phyloP scores from a whole-genome alignment of 2,797 vertebrate species.

The Gymnodraco acuticeps region DNA sequence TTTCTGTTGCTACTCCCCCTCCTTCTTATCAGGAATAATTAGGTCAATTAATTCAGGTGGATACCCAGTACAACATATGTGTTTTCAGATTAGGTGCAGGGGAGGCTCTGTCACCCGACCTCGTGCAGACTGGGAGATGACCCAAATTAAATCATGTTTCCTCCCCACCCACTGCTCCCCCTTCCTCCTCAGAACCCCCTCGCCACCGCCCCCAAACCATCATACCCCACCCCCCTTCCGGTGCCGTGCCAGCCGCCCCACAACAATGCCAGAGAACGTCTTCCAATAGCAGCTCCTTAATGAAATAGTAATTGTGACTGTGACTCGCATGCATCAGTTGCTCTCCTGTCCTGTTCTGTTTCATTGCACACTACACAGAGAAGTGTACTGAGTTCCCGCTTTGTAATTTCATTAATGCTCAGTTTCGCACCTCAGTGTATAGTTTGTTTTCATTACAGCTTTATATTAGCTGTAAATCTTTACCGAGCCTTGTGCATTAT shows the following conservation, averaged over 20 bases:
- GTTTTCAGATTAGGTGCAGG: slow-evolving; percentile 78
- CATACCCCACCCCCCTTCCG: slow-evolving; percentile 50
- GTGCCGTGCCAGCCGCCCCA: slow-evolving; percentile 67
- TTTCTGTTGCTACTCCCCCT: slow-evolving; percentile 28
- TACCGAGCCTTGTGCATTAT: slow-evolving; percentile 25
- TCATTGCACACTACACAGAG: slow-evolving; percentile 59
- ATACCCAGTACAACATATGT: slow-evolving; percentile 81
- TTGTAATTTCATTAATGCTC: slow-evolving; percentile 74
- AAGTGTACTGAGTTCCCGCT: slow-evolving; percentile 56
- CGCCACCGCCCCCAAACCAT: slow-evolving; percentile 28
- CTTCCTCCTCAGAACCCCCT: slow-evolving; percentile 45
- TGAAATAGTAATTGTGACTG: slow-evolving; percentile 86
- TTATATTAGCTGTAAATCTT: slow-evolving; percentile 61
- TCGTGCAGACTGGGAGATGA: slow-evolving; percentile 81
- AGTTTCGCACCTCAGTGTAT: slow-evolving; percentile 60
- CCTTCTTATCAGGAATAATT: slow-evolving; percentile 80
- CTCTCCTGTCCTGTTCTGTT: slow-evolving; percentile 72
- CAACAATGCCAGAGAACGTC: slow-evolving; percentile 70
- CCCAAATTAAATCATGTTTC: slow-evolving; percentile 83
- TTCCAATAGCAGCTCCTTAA: slow-evolving; percentile 81
- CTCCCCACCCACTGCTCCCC: slow-evolving; percentile 57
- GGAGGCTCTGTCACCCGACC: slow-evolving; percentile 75
- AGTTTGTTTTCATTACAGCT: slow-evolving; percentile 71
- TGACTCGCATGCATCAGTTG: slow-evolving; percentile 76
- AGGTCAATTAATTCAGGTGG: slow-evolving; percentile 84